Evolutionary conservation across 2,797 vertebrate species (phyloP).

Genomic region (Morus bassanus): DNA sequence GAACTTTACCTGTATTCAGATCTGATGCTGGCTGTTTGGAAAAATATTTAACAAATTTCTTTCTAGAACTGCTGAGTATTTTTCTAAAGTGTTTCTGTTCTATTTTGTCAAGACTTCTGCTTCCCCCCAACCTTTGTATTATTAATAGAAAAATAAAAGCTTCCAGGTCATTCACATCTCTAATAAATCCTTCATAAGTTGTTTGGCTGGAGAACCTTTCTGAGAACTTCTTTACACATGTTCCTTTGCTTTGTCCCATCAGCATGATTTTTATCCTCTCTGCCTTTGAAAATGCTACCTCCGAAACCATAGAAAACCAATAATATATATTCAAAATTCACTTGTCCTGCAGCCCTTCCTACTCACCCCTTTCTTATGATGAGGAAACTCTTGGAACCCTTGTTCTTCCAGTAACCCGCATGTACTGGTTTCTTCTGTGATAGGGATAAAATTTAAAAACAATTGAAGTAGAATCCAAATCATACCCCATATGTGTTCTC

Average conservation of each 20-base stretch:
- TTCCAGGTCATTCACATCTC: background rate
- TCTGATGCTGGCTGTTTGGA: accelerated
- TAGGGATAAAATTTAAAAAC: background rate
- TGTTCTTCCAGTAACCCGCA: background rate
- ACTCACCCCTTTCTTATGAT: background rate
- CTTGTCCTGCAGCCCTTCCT: background rate
- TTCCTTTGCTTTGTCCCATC: background rate
- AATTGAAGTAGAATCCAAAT: background rate
- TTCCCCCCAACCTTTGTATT: background rate
- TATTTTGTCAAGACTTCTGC: background rate
- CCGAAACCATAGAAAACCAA: background rate
- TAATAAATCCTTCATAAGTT: background rate
- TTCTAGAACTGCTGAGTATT: background rate
- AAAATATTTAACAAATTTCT: background rate
- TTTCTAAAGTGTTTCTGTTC: background rate
- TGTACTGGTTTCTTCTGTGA: background rate
- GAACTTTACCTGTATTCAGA: background rate
- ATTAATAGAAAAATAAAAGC: background rate
- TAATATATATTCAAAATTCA: background rate
- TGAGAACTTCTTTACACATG: accelerated
- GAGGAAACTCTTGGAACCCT: background rate
- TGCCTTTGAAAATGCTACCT: background rate
- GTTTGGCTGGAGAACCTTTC: background rate
- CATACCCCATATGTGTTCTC: background rate
- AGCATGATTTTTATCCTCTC: background rate